Base-by-base conservation (phyloP, 2,113 vertebrate genomes). In the Calyptommatus sinebrachiatus region DNA sequence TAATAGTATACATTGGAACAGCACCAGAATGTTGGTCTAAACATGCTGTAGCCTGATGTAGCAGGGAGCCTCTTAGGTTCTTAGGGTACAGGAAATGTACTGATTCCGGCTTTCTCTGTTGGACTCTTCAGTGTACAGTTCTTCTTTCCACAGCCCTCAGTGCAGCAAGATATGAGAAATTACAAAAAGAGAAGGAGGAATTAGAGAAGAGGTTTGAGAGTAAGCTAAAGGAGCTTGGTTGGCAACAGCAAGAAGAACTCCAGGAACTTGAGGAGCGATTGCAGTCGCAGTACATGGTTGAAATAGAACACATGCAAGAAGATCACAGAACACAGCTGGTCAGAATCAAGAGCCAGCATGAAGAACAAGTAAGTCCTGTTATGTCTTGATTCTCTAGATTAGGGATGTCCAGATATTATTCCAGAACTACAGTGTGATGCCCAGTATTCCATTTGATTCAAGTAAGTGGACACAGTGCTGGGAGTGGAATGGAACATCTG, bases 161-260 rank as follows among this genome's bases (percentile, higher is more conserved):
- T 16, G 95, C 96, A 0, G 93, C 86, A 1, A 95, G 91, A 85
- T 97, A 96, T 87, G 96, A 97, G 95, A 94, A 94, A 76, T 91
- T 99, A 26, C 97, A 97, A 90, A 94, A 91, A 66, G 97, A 99
- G 95, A 98, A 98, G 92, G 95, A 96, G 88, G 94, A 96, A 70
- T 87, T 97, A 96, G 97, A 99, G 94, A 88, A 82, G 35, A 86
- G 83, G 73, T 97, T 97, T 24, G 94, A 97, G 92, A 91, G 93
- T 14, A 94, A 97, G 92, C 94, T 96, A 89, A 92, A 86, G 88
- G 91, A 86, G 73, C 90, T 98, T 83, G 94, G 86, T 69, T 86
- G 86, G 86, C 92, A 94, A 91, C 97, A 99, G 91, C 93, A 92
- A 91, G 91, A 91, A 18, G 96, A 98, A 90, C 94, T 98, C 80